Evolutionary conservation across 2,888 invertebrate genomes (phyloP), one percentile per base, ranked within the genome.

Genomic region (Philereme vetulata): DNA sequence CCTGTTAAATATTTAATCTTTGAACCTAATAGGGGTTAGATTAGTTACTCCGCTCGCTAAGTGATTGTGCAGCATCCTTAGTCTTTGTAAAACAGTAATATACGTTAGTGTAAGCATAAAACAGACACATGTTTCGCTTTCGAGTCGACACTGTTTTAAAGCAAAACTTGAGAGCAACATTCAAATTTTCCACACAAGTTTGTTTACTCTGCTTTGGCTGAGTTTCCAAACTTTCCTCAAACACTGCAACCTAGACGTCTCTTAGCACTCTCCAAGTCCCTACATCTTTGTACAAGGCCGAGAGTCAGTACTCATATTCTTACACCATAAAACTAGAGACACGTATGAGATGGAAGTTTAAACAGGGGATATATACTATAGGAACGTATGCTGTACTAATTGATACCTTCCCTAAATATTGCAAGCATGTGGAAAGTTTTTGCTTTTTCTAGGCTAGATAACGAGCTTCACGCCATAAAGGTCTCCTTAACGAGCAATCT

Each of bases 161-260:
- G 36, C 51, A 32, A 46, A 60, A 56, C 51, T 56, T 52, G 10
- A 36, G 33, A 58, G 51, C 47, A 51, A 55, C 51, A 59, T 59
- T 55, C 51, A 56, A 49, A 56, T 62, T 56, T 62, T 47, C 51
- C 49, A 35, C 52, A 42, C 62, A 57, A 62, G 57, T 57, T 62
- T 57, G 57, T 51, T 62, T 57, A 57, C 53, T 45, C 35, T 46
- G 53, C 54, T 54, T 54, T 32, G 57, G 54, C 50, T 57, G 57
- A 61, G 61, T 54, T 62, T 56, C 36, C 53, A 21, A 62, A 62
- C 36, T 62, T 51, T 36, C 57, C 36, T 50, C 53, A 53, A 61
- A 57, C 61, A 46, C 43, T 62, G 61, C 50, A 57, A 62, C 50
- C 53, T 46, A 62, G 57, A 53, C 49, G 50, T 46, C 43, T 56